A percentile compares a stretch with the other conserved stretches of the same genome.
These are phyloP conservation scores for Callipepla californica DNA, from an alignment of 2,113 vertebrate species.

Conservation along the genomic window DNA sequence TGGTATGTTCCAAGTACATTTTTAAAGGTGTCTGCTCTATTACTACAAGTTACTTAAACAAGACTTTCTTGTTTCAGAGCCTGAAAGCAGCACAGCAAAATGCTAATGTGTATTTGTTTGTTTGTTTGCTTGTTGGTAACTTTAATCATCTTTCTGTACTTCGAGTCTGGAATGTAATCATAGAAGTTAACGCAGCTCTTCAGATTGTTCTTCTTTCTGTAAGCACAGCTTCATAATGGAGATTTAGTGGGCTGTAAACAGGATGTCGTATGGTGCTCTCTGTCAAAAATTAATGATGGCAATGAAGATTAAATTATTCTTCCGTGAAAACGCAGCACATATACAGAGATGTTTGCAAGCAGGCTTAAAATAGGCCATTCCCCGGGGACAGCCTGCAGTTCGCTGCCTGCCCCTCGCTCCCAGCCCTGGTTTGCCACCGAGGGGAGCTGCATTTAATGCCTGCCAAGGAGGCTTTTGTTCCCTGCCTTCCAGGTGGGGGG, in stretches of 20 bases:
- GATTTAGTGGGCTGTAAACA: slow-evolving; percentile 63
- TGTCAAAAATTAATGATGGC: slow-evolving; percentile 62
- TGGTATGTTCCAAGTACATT: neutral
- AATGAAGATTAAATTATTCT: slow-evolving; percentile 62
- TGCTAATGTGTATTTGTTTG: too few species aligned
- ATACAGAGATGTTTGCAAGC: slow-evolving; percentile 35
- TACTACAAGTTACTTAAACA: neutral
- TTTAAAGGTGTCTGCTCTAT: neutral
- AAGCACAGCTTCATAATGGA: slow-evolving; percentile 41
- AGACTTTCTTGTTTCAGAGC: too few species aligned
- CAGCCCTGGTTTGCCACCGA: neutral
- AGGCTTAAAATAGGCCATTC: slow-evolving; percentile 63
- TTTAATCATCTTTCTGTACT: slow-evolving; percentile 28
- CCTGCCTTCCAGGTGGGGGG: slow-evolving; percentile 21
- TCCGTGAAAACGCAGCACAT: slow-evolving; percentile 45
- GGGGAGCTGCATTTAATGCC: neutral
- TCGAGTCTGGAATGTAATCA: slow-evolving; percentile 34
- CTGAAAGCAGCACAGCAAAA: too few species aligned
- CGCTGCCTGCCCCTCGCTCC: neutral
- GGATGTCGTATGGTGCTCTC: slow-evolving; percentile 57
- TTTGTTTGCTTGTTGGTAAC: neutral
- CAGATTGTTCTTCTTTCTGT: slow-evolving; percentile 53
- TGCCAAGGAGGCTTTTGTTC: slow-evolving; percentile 46
- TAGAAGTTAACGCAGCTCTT: slow-evolving; percentile 69
- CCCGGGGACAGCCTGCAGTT: neutral